Conservation (phyloP, 2,797 vertebrate genomes). For the Phoebastria nigripes region DNA sequence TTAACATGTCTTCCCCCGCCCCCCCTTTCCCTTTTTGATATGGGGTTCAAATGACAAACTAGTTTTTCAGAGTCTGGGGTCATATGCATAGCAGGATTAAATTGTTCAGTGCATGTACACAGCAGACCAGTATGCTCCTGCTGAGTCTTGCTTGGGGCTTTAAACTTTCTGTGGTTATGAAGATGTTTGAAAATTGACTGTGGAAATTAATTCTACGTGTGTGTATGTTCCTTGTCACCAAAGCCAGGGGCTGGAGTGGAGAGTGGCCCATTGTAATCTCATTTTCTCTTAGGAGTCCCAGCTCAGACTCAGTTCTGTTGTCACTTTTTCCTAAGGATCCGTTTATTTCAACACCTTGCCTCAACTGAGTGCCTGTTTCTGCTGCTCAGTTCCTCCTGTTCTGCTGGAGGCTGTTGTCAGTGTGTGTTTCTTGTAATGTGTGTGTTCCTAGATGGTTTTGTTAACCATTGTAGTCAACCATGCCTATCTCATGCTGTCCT, state of each 20-base stretch:
- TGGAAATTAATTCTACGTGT: background rate
- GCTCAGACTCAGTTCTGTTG: background rate
- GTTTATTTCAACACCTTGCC: background rate
- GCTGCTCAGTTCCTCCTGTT: background rate
- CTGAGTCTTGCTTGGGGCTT: slow-evolving; percentile 3
- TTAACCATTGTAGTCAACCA: background rate
- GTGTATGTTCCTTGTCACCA: background rate
- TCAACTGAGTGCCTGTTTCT: background rate
- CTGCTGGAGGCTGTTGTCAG: background rate
- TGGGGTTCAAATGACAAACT: background rate
- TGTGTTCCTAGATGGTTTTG: background rate
- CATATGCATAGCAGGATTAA: background rate
- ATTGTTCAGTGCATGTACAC: background rate
- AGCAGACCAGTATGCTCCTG: background rate
- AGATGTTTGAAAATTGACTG: slow-evolving; percentile 1
- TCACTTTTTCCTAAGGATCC: background rate
- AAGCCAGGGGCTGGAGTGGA: background rate
- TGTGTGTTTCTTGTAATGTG: background rate
- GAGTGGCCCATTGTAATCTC: background rate
- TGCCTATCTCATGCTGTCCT: background rate
- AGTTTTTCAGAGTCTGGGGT: background rate
- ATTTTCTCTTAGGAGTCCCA: background rate
- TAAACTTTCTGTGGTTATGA: background rate
- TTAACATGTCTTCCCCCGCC: background rate
- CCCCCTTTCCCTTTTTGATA: background rate